Percentiles rank a stretch among this genome's conserved stretches.
phyloP scores from a whole-genome alignment of 2,888 invertebrate genomes.

The Chamaedrilus cognettii region DNA sequence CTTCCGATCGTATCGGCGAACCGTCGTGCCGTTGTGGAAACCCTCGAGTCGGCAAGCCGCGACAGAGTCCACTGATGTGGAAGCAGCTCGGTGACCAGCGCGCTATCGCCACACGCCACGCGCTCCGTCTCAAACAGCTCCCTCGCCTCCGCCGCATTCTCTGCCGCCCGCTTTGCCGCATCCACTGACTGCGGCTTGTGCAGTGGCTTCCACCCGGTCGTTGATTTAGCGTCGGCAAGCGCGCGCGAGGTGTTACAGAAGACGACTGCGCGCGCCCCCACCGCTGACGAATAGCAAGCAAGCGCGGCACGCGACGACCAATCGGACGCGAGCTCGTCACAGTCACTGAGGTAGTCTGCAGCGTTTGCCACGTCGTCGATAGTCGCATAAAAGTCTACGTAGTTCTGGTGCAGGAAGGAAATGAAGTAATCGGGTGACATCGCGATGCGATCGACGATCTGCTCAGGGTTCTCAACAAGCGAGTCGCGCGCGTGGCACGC shows the following conservation, averaged over 20 bases:
- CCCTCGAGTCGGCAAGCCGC: too few relatives aligned
- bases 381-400: conserved; percentile 70
- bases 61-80: neutral
- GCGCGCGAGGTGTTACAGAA: conserved; percentile 47
- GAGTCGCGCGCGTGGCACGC: conserved; percentile 48
- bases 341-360: conserved; percentile 70
- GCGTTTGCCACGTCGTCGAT: conserved; percentile 69
- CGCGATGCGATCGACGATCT: conserved; percentile 56
- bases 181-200: conserved; percentile 54
- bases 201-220: conserved; percentile 54
- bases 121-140: neutral
- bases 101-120: neutral
- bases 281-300: conserved; percentile 48
- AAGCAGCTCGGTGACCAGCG: neutral
- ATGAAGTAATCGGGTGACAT: conserved; percentile 58
- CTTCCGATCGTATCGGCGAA: neutral
- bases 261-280: conserved; percentile 52
- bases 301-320: conserved; percentile 52
- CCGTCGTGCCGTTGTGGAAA: too few relatives aligned
- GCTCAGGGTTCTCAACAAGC: conserved; percentile 52
- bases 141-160: neutral
- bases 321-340: conserved; percentile 71
- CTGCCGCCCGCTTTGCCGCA: neutral
- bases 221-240: conserved; percentile 22
- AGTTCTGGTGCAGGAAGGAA: conserved; percentile 61